Evolutionary conservation across 1,140 invertebrate genomes (phyloP).

Genomic region (Zaprionus camerounensis): DNA sequence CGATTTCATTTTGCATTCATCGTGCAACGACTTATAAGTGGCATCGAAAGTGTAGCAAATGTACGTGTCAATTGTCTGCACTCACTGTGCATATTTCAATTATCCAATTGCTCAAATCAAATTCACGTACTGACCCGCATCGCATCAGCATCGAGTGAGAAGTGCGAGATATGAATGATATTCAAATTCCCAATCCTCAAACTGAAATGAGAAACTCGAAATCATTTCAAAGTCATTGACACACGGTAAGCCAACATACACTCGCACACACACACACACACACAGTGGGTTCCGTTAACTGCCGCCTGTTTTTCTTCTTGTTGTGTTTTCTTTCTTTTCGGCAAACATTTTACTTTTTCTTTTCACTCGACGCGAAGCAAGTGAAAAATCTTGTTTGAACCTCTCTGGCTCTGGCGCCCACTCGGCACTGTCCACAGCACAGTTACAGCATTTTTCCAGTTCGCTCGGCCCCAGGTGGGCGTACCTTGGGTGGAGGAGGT

Average conservation of each 20-base stretch:
- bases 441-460: slow-evolving; percentile 41
- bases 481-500: slow-evolving; percentile 22
- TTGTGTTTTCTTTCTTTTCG: slow-evolving; percentile 55
- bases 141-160: neutral
- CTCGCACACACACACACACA: neutral
- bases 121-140: slow-evolving; percentile 75
- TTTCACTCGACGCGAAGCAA: slow-evolving; percentile 54
- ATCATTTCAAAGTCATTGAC: slow-evolving; percentile 82
- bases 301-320: slow-evolving; percentile 27
- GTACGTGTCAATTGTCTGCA: slow-evolving; percentile 28
- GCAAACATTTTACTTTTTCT: slow-evolving; percentile 79
- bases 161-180: neutral
- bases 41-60: slow-evolving; percentile 44
- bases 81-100: slow-evolving; percentile 69
- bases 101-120: slow-evolving; percentile 77
- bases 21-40: neutral
- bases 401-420: slow-evolving; percentile 6
- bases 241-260: slow-evolving; percentile 38
- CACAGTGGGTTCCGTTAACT: slow-evolving; percentile 44
- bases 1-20: slow-evolving; percentile 6
- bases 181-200: slow-evolving; percentile 16
- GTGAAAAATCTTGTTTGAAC: slow-evolving; percentile 70
- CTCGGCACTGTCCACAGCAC: neutral
- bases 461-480: slow-evolving; percentile 17
- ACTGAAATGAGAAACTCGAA: slow-evolving; percentile 74